phyloP scores from a whole-genome alignment of 2,797 vertebrate species.

The Eleutherodactylus coqui region DNA sequence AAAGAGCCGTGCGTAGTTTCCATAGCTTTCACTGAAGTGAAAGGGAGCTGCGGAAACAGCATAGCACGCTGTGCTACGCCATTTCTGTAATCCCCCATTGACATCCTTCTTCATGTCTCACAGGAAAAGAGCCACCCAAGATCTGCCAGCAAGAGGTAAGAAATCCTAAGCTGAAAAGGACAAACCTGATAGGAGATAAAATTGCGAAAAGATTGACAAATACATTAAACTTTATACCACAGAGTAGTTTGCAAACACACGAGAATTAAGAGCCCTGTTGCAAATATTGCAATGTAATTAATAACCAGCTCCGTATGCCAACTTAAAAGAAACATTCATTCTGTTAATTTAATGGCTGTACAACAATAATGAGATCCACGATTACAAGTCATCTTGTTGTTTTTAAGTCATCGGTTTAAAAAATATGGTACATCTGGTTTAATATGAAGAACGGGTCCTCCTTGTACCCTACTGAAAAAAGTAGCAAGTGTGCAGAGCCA shows the following conservation, averaged over 20 bases:
- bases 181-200: neutral
- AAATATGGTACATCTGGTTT: neutral
- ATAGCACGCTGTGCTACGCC: too few relatives aligned
- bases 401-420: neutral
- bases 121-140: neutral
- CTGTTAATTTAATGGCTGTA: constrained; percentile 26
- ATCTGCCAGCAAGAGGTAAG: neutral
- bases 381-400: neutral
- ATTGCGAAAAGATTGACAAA: too few relatives aligned
- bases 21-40: too few relatives aligned
- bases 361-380: neutral
- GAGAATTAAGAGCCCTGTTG: neutral
- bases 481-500: neutral
- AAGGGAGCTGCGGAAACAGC: too few relatives aligned
- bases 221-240: too few relatives aligned
- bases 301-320: neutral
- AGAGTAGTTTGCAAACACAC: neutral
- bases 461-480: neutral
- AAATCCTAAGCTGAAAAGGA: neutral
- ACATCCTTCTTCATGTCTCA: neutral
- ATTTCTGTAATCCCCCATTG: too few relatives aligned
- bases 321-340: constrained; percentile 28
- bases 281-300: neutral
- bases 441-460: neutral
- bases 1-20: too few relatives aligned